Conservation (phyloP, 1,140 invertebrate genomes). For the Pogonomyrmex barbatus region DNA sequence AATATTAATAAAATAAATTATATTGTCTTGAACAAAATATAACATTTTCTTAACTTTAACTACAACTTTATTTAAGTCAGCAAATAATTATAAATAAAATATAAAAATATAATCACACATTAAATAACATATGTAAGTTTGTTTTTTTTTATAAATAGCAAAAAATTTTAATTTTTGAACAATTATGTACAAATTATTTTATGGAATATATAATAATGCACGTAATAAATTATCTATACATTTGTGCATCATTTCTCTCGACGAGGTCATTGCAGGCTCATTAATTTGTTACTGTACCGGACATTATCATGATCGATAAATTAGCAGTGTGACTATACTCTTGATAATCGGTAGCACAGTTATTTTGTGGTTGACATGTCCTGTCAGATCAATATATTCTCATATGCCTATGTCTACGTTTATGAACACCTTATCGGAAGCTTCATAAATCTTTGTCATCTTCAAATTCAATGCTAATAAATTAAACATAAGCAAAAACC, state of each 20-base stretch:
- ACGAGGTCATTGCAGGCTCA: constrained; percentile 18
- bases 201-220: constrained; percentile 32
- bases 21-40: background rate
- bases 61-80: background rate
- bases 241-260: background rate
- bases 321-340: constrained; percentile 27
- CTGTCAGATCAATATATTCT: constrained; percentile 17
- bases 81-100: background rate
- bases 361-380: constrained; percentile 37
- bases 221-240: constrained; percentile 25
- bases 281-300: constrained; percentile 18
- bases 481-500: background rate
- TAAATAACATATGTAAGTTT: background rate
- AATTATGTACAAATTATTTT: constrained; percentile 25
- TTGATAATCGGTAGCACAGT: constrained; percentile 29
- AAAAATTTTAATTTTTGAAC: background rate
- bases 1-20: constrained; percentile 13
- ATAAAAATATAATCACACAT: constrained; percentile 23
- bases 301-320: constrained; percentile 54
- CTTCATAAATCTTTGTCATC: constrained; percentile 32
- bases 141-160: background rate
- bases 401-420: background rate
- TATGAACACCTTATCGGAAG: background rate
- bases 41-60: background rate
- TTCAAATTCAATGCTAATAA: constrained; percentile 9